Evolutionary conservation across 2,888 invertebrate genomes (phyloP).

Genomic region (Drosophila kuntzei): DNA sequence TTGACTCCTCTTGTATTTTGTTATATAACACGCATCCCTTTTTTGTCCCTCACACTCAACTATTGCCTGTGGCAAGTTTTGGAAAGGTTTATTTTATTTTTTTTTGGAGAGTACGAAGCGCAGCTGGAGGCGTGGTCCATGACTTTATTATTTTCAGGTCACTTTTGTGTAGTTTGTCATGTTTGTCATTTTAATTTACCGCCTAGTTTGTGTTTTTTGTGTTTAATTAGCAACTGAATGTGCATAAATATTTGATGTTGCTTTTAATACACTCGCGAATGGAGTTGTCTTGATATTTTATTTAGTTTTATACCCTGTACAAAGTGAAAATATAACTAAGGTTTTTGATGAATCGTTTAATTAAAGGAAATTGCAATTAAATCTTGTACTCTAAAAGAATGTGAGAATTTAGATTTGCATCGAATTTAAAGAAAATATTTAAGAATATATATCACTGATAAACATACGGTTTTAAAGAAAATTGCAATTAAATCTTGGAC

Average conservation of each 20-base stretch:
- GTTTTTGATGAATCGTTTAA: no score
- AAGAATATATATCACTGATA: no score
- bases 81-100: neutral
- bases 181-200: conserved; percentile 71
- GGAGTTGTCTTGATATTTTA: neutral
- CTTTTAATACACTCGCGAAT: conserved; percentile 17
- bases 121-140: conserved; percentile 1
- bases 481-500: no score
- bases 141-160: conserved; percentile 29
- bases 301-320: neutral
- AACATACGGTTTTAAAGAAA: no score
- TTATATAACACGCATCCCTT: neutral
- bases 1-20: conserved; percentile 5
- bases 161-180: conserved; percentile 62
- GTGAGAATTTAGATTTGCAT: no score
- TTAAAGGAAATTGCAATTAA: no score
- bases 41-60: conserved; percentile 1
- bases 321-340: no score
- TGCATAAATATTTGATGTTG: conserved; percentile 53
- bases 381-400: no score
- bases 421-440: no score
- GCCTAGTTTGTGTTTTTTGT: conserved; percentile 53
- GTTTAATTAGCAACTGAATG: conserved; percentile 68
- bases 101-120: neutral
- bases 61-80: conserved; percentile 8